These are phyloP conservation scores for Drosophila eugracilis DNA, from an alignment of 1,140 invertebrate genomes.

Conservation along the genomic window DNA sequence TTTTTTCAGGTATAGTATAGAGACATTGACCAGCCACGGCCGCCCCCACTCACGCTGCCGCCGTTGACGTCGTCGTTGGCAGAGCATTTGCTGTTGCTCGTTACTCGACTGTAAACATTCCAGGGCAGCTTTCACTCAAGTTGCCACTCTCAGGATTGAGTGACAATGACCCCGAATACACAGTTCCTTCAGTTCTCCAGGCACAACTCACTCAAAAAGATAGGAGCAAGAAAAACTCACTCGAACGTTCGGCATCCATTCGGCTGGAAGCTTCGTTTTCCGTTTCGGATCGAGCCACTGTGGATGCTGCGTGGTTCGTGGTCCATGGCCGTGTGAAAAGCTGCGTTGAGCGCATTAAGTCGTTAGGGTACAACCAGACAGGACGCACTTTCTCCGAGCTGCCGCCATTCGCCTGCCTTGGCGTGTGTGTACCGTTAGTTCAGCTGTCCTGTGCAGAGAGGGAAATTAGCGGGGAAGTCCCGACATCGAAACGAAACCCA, in stretches of 20 bases:
- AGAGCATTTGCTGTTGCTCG: slow-evolving; percentile 27
- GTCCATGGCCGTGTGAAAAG: slow-evolving; percentile 84
- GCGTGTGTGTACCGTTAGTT: slow-evolving; percentile 73
- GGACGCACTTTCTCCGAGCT: slow-evolving; percentile 76
- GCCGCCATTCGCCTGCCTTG: slow-evolving; percentile 63
- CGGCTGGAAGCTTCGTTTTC: slow-evolving; percentile 49
- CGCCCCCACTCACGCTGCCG: slow-evolving; percentile 59
- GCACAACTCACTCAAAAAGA: background rate
- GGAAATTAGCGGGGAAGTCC: slow-evolving; percentile 34
- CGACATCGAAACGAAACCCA: background rate
- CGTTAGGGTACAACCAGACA: slow-evolving; percentile 83
- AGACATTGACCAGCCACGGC: slow-evolving; percentile 73
- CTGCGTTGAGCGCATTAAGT: slow-evolving; percentile 84
- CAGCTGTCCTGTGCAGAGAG: slow-evolving; percentile 65
- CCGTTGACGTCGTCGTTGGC: slow-evolving; percentile 13
- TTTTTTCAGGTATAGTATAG: slow-evolving; percentile 82
- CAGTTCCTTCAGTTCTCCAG: background rate
- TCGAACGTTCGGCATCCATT: slow-evolving; percentile 22
- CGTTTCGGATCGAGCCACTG: slow-evolving; percentile 34
- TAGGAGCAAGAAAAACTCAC: slow-evolving; percentile 13
- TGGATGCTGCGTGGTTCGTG: slow-evolving; percentile 58
- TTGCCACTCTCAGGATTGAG: slow-evolving; percentile 1
- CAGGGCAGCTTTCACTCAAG: slow-evolving; percentile 74
- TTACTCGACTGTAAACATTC: slow-evolving; percentile 77
- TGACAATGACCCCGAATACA: slow-evolving; percentile 23